Conservation (phyloP, 1,140 invertebrate genomes). For the Anthonomus grandis region DNA sequence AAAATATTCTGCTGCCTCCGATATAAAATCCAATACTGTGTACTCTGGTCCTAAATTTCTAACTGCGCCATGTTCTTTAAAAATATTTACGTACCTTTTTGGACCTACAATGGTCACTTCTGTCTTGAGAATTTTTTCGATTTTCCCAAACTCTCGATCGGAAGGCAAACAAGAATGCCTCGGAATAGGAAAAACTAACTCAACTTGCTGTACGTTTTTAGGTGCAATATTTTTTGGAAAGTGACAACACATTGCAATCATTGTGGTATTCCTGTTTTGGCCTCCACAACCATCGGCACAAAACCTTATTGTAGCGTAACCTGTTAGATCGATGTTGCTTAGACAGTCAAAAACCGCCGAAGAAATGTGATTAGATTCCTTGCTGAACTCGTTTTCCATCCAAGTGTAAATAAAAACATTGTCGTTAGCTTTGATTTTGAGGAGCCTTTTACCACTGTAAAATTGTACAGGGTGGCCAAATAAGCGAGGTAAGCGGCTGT, state of each 20-base stretch:
- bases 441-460: too few species aligned
- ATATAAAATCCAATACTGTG: constrained; percentile 3
- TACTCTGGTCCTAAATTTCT: neutral
- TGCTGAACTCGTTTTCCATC: too few species aligned
- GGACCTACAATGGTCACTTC: neutral
- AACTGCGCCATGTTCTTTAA: too few species aligned
- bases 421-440: too few species aligned
- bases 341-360: too few species aligned
- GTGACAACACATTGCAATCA: constrained; percentile 5
- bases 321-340: too few species aligned
- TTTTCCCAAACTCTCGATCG: neutral
- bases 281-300: too few species aligned
- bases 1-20: constrained; percentile 2
- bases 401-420: too few species aligned
- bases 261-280: constrained; percentile 3
- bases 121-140: neutral
- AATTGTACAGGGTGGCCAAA: too few species aligned
- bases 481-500: too few species aligned
- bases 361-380: too few species aligned
- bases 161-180: neutral
- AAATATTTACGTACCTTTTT: neutral
- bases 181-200: too few species aligned
- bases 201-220: neutral
- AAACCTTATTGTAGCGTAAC: constrained; percentile 3
- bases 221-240: constrained; percentile 6